These are phyloP conservation scores for Mythimna loreyi DNA, from an alignment of 2,888 invertebrate species.

Conservation along the genomic window DNA sequence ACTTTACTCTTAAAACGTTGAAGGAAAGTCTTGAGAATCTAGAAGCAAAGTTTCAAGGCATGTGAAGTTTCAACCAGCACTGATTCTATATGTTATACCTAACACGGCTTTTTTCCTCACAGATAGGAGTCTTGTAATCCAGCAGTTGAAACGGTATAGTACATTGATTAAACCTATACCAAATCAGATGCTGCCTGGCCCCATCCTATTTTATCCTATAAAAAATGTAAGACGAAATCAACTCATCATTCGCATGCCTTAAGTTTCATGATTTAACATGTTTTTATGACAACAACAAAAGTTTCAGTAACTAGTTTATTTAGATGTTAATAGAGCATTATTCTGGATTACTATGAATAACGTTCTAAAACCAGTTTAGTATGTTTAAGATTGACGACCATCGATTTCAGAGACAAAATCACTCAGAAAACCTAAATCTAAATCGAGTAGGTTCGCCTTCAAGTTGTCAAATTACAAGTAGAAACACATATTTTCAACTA, in stretches of 20 bases:
- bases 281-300: neutral
- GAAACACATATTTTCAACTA: neutral
- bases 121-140: neutral
- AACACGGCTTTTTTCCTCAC: neutral
- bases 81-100: no score
- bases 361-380: no score
- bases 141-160: neutral
- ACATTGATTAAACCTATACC: neutral
- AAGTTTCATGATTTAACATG: neutral
- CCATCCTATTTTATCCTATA: neutral
- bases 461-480: slow-evolving; percentile 12
- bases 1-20: neutral
- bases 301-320: neutral
- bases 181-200: neutral
- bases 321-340: neutral
- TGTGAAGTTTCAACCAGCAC: neutral
- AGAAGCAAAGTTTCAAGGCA: neutral
- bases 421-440: neutral
- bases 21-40: neutral
- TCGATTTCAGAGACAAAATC: neutral
- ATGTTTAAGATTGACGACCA: neutral
- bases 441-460: slow-evolving; percentile 38
- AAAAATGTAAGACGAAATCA: neutral
- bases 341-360: no score
- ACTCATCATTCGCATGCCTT: neutral